Conservation (phyloP, 2,888 invertebrate species). For the Lasius platythorax region DNA sequence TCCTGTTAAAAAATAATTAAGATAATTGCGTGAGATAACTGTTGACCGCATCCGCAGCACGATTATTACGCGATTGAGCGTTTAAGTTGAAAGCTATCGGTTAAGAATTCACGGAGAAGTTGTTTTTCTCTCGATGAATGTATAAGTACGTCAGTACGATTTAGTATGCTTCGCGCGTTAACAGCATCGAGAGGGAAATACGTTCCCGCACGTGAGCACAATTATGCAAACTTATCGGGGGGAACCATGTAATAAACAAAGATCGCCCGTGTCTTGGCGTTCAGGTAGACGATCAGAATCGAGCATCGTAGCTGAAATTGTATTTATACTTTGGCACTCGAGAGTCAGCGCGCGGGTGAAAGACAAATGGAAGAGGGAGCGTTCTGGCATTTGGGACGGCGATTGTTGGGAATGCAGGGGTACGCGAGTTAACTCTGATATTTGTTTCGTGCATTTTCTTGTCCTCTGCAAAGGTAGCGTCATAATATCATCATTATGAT, state of each 20-base stretch:
- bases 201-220: slow-evolving; percentile 67
- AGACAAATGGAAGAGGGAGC: slow-evolving; percentile 71
- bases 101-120: slow-evolving; percentile 23
- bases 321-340: slow-evolving; percentile 35
- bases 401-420: slow-evolving; percentile 78
- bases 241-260: slow-evolving; percentile 61
- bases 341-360: slow-evolving; percentile 56
- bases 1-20: slow-evolving; percentile 40
- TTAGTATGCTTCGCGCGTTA: slow-evolving; percentile 38
- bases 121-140: not conserved
- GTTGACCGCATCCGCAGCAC: not conserved
- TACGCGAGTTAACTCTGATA: slow-evolving; percentile 58
- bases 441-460: slow-evolving; percentile 45
- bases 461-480: slow-evolving; percentile 15
- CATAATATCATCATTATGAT: slow-evolving; percentile 57
- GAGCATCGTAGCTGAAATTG: not conserved
- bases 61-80: slow-evolving; percentile 13
- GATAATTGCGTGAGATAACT: not conserved
- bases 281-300: slow-evolving; percentile 25
- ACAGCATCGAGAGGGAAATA: slow-evolving; percentile 42
- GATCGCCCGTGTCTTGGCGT: slow-evolving; percentile 49
- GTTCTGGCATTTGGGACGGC: slow-evolving; percentile 79
- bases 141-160: slow-evolving; percentile 2
- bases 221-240: slow-evolving; percentile 65
- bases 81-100: slow-evolving; percentile 2